Evolutionary conservation across 1,140 invertebrate species (phyloP).

Genomic region (Chelonus insularis): DNA sequence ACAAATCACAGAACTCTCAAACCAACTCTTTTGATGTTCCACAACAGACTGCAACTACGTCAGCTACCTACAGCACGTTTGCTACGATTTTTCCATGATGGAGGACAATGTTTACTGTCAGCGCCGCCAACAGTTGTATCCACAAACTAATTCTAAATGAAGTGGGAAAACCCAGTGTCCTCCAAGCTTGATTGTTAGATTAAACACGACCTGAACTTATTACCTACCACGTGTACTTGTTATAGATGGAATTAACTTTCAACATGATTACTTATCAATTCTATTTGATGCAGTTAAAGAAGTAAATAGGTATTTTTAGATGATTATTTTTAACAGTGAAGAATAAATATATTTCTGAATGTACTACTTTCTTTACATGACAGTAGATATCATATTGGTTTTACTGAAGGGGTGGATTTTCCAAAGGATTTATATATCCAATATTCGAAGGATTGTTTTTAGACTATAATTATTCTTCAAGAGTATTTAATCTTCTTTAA

Average conservation of each 20-base stretch:
- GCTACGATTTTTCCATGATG: background rate
- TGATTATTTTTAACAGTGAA: no score
- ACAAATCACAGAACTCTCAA: background rate
- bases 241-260: no score
- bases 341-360: no score
- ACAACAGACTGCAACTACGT: background rate
- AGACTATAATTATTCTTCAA: no score
- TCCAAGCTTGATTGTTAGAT: slow-evolving; percentile 9
- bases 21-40: background rate
- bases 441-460: no score
- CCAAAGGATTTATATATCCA: no score
- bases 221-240: background rate
- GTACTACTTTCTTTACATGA: no score
- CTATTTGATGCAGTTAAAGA: background rate
- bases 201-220: background rate
- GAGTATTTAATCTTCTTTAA: no score
- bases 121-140: background rate
- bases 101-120: background rate
- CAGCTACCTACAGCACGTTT: background rate
- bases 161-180: slow-evolving; percentile 9
- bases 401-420: no score
- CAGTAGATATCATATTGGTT: no score
- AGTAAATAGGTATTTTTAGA: no score
- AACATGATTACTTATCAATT: no score
- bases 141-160: background rate